Percentiles rank a stretch among this genome's conserved stretches.
Evolutionary conservation across 2,797 vertebrate species (phyloP).

Genomic region (Pempheris klunzingeri): DNA sequence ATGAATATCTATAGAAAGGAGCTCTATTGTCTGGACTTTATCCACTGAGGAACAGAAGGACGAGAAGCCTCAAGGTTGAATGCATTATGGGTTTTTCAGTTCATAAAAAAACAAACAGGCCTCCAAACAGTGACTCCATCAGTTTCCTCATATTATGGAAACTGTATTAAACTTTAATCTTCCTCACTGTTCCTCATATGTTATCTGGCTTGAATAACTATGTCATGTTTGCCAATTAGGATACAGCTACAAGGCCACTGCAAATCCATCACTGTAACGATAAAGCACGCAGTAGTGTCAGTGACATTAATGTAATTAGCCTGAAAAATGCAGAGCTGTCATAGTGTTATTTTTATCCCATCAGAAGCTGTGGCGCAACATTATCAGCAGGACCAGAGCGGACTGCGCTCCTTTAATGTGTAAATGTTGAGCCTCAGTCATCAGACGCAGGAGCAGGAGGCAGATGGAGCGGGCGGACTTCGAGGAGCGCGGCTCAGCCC

Average conservation of each 20-base stretch:
- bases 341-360: conserved; percentile 60
- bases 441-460: conserved; percentile 40
- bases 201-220: conserved; percentile 1
- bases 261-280: conserved; percentile 23
- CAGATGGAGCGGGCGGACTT: conserved; percentile 75
- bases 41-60: conserved; percentile 56
- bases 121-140: conserved; percentile 29
- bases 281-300: background rate
- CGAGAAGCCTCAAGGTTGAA: conserved; percentile 69
- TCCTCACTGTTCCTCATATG: conserved; percentile 12
- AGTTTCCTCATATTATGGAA: conserved; percentile 51
- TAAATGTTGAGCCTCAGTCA: conserved; percentile 9
- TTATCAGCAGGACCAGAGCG: conserved; percentile 28
- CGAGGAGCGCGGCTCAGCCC: conserved; percentile 19
- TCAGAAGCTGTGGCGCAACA: conserved; percentile 3
- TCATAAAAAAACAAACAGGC: conserved; percentile 33
- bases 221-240: conserved; percentile 32
- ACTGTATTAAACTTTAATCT: conserved; percentile 60
- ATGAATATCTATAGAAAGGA: conserved; percentile 67
- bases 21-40: conserved; percentile 68
- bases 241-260: background rate
- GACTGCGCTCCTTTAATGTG: conserved; percentile 7
- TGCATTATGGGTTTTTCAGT: conserved; percentile 62
- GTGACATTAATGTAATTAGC: conserved; percentile 45
- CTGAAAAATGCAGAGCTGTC: conserved; percentile 34